phyloP scores from a whole-genome alignment of 2,113 vertebrate genomes.

The Suricata suricatta region DNA sequence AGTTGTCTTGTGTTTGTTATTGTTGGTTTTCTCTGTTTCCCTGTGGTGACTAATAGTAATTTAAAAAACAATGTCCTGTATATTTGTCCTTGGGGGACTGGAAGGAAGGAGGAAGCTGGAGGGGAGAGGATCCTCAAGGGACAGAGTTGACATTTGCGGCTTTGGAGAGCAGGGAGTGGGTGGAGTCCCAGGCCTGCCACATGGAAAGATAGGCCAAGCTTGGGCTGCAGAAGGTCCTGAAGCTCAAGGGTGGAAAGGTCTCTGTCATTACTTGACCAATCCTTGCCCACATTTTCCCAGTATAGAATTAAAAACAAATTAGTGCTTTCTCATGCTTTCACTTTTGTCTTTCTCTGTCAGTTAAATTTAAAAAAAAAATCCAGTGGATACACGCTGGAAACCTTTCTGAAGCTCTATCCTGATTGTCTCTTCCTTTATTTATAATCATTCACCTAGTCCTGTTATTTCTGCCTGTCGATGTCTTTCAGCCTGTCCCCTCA shows the following conservation, averaged over 20 bases:
- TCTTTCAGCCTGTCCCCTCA: not conserved
- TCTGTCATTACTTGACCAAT: not conserved
- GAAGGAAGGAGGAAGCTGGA: not conserved
- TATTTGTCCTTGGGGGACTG: constrained; percentile 40
- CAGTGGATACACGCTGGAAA: not conserved
- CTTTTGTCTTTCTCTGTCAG: not conserved
- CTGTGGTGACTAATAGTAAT: constrained; percentile 47
- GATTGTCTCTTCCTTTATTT: not conserved
- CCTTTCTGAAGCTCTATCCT: not conserved
- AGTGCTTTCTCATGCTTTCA: not conserved
- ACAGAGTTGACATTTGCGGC: not conserved
- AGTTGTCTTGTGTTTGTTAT: constrained; percentile 11
- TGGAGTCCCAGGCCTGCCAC: not conserved
- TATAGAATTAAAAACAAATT: constrained; percentile 12
- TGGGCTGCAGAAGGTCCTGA: not conserved
- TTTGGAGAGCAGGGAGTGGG: not conserved
- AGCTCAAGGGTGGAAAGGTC: not conserved
- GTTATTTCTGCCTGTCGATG: not conserved
- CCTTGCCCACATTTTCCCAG: not conserved
- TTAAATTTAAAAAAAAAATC: not conserved
- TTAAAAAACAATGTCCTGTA: not conserved
- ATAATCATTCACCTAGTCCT: not conserved
- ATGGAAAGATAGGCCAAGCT: not conserved
- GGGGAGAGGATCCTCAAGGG: not conserved
- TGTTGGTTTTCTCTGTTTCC: constrained; percentile 50